These are phyloP conservation scores for Neogobius melanostomus DNA, from an alignment of 2,113 vertebrate species.

Conservation along the genomic window DNA sequence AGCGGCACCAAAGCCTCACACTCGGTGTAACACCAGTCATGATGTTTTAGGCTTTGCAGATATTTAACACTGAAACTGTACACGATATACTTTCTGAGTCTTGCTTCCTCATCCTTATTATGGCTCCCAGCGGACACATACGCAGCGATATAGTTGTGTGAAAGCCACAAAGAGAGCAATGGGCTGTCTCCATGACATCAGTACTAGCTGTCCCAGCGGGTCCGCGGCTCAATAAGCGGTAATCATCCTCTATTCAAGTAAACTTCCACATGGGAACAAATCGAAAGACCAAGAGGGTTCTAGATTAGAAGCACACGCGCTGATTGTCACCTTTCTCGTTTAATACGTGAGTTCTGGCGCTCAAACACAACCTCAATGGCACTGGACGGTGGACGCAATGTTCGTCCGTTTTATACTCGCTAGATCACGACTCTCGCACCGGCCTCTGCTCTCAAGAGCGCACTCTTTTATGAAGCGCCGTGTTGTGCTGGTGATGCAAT, in stretches of 20 bases:
- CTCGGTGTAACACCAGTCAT: conserved; percentile 34
- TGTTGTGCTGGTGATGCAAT: conserved; percentile 71
- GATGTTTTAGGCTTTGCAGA: not conserved
- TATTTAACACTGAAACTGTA: not conserved
- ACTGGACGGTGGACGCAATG: conserved; percentile 18
- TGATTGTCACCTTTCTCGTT: not conserved
- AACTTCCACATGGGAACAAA: not conserved
- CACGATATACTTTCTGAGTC: not conserved
- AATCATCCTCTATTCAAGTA: conserved; percentile 52
- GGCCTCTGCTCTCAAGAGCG: conserved; percentile 12
- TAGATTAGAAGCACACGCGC: not conserved
- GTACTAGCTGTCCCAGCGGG: conserved; percentile 42
- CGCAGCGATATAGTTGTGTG: conserved; percentile 17
- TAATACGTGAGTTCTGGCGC: not conserved
- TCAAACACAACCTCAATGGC: no score
- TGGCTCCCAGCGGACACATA: conserved; percentile 12
- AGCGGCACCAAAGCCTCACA: conserved; percentile 82
- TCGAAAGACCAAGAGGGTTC: not conserved
- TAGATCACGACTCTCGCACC: conserved; percentile 20
- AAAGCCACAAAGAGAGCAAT: conserved; percentile 15
- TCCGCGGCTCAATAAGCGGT: conserved; percentile 34
- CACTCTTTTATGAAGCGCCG: conserved; percentile 28
- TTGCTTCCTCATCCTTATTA: not conserved
- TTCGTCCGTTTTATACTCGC: conserved; percentile 42
- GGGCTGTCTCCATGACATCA: conserved; percentile 30